Conservation (phyloP, 2,113 vertebrate genomes). For the Perccottus glenii region DNA sequence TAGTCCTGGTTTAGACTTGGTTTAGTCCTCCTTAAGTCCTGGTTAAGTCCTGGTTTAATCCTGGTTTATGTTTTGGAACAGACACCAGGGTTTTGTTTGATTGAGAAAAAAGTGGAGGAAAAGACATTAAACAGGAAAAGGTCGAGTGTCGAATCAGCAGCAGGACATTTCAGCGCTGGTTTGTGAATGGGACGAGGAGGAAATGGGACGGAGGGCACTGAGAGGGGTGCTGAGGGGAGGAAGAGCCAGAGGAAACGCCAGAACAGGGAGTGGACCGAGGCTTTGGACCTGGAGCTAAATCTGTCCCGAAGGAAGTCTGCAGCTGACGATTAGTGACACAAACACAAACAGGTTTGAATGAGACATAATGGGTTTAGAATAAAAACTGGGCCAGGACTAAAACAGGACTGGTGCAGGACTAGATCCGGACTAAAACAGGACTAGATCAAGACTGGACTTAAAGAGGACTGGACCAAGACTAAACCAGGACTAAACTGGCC, state of each 20-base stretch:
- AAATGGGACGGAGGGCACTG: not conserved
- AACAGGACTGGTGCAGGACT: not conserved
- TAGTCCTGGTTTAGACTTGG: not conserved
- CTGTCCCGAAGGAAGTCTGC: slow-evolving; percentile 43
- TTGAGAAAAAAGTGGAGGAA: not conserved
- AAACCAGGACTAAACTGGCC: not conserved
- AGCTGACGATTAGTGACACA: not conserved
- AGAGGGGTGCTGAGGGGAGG: not conserved
- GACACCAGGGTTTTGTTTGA: no score
- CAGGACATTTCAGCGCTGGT: slow-evolving; percentile 18
- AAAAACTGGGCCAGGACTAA: not conserved
- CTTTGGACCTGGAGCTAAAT: slow-evolving; percentile 72
- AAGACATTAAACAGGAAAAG: slow-evolving; percentile 24
- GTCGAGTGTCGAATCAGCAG: slow-evolving; percentile 48
- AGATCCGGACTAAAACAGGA: not conserved
- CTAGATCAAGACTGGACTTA: not conserved
- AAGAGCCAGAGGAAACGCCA: slow-evolving; percentile 77
- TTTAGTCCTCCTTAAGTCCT: not conserved
- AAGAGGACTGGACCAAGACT: not conserved
- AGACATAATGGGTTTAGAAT: not conserved
- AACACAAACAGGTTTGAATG: not conserved
- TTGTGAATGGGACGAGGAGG: slow-evolving; percentile 31
- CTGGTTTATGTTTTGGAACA: no score
- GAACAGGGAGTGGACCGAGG: slow-evolving; percentile 56
- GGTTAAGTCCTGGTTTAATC: not conserved